Conservation (phyloP, 2,888 invertebrate species). For the Strigamia maritima region DNA sequence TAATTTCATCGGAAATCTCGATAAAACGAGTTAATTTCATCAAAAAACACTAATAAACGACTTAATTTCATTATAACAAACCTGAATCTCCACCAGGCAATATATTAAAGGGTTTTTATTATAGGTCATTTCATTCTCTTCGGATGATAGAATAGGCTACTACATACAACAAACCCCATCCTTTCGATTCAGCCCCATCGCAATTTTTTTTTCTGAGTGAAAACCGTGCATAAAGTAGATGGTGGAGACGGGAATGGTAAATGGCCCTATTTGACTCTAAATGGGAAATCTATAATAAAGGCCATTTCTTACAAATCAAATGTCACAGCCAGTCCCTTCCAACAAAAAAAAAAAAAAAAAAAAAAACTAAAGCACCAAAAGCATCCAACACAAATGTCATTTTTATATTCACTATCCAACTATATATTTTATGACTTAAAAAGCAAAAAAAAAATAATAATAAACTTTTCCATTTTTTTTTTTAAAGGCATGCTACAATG, state of each 20-base stretch:
- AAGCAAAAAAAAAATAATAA: not conserved
- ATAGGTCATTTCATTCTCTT: not conserved
- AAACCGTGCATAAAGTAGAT: not conserved
- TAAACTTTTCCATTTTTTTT: not conserved
- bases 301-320: slow-evolving; percentile 13
- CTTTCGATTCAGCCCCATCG: not conserved
- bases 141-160: not conserved
- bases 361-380: not conserved
- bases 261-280: slow-evolving; percentile 24
- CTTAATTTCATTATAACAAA: too few species aligned
- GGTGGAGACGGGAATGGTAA: slow-evolving; percentile 24
- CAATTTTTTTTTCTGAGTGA: not conserved
- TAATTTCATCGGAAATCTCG: too few species aligned
- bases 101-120: too few species aligned
- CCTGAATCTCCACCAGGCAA: too few species aligned
- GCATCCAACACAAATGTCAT: not conserved
- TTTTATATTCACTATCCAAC: not conserved
- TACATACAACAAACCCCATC: not conserved
- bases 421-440: not conserved
- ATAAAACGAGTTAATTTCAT: too few species aligned
- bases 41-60: too few species aligned
- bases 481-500: slow-evolving; percentile 64
- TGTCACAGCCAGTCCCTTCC: not conserved
- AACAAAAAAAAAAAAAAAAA: slow-evolving; percentile 11
- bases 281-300: slow-evolving; percentile 31